Base-by-base conservation (phyloP, 2,113 vertebrate genomes). In the Bothrops jararaca region DNA sequence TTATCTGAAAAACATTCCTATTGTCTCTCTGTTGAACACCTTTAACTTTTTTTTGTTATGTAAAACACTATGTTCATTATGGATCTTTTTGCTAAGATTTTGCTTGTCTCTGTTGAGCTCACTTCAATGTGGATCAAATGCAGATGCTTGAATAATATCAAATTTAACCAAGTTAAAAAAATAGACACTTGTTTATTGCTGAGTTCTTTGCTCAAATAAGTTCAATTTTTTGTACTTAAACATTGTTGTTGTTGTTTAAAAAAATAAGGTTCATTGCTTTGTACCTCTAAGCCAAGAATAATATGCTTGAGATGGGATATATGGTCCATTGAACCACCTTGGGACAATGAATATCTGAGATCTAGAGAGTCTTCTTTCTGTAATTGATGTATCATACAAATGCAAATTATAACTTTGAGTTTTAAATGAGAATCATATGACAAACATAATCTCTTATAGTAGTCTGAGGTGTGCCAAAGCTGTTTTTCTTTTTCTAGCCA, bases 351-450 rank as follows among this genome's bases (percentile, higher is more conserved):
- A 8, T 89, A 87, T 90, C 80, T 93, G 39, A 89, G 96, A 86
- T 85, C 10, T 85, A 95, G 86, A 92, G 29, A 92, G 42, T 24
- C 23, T 34, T 85, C 39, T 95, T 93, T 95, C 89, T 54, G 86
- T 93, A 92, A 96, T 2, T 92, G 22, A 10, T 52, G 80, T 26
- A 26, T 93, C 91, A 54, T 56, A 85, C 4, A 90, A 91, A 93
- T 64, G 74, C 8, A 93, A 93, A 94, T 91, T 89, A 24, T n/a
- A 39, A 34, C 95, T 96, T 95, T 94, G 92, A 94, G 45, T 96
- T 97, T 95, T 86, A 97, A 89, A 95, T 95, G 34, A 93, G 60
- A 93, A 60, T 85, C 90, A 88, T 90, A n/a, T 94, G 91, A 87
- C 39, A 95, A 95, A 94, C 45, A 93, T n/a, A 89, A 90, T 95